Evolutionary conservation across 2,113 vertebrate species (phyloP).

Genomic region (Noctilio leporinus): DNA sequence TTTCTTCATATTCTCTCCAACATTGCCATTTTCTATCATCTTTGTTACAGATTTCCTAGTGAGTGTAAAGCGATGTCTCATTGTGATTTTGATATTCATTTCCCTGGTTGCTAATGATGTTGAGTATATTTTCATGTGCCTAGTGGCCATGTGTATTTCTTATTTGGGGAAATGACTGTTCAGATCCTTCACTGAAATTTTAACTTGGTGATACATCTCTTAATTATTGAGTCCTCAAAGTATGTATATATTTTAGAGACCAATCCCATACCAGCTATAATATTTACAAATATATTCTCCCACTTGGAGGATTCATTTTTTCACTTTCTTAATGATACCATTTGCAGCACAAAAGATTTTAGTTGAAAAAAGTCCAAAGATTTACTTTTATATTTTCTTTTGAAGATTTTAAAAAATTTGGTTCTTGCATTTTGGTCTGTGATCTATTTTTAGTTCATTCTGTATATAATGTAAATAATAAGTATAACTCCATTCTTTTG

Average conservation of each 20-base stretch:
- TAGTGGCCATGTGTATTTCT: background rate
- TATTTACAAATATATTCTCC: background rate
- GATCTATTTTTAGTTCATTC: background rate
- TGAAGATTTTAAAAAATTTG: background rate
- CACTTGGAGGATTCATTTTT: background rate
- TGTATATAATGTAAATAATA: background rate
- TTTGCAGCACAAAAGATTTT: background rate
- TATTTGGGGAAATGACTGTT: background rate
- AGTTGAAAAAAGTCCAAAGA: background rate
- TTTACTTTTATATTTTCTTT: background rate
- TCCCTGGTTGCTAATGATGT: background rate
- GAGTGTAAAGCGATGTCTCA: background rate
- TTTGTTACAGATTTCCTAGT: background rate
- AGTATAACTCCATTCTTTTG: background rate
- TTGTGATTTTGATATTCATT: background rate
- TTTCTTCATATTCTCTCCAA: background rate
- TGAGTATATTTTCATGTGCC: background rate
- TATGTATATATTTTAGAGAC: background rate
- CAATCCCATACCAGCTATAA: background rate
- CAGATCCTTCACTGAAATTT: background rate
- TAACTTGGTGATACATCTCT: background rate
- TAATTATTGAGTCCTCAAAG: background rate
- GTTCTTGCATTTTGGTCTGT: background rate
- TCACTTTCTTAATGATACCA: background rate
- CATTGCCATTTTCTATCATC: background rate